These are phyloP conservation scores for Dinocampus coccinellae DNA, from an alignment of 2,888 invertebrate genomes.

Conservation along the genomic window DNA sequence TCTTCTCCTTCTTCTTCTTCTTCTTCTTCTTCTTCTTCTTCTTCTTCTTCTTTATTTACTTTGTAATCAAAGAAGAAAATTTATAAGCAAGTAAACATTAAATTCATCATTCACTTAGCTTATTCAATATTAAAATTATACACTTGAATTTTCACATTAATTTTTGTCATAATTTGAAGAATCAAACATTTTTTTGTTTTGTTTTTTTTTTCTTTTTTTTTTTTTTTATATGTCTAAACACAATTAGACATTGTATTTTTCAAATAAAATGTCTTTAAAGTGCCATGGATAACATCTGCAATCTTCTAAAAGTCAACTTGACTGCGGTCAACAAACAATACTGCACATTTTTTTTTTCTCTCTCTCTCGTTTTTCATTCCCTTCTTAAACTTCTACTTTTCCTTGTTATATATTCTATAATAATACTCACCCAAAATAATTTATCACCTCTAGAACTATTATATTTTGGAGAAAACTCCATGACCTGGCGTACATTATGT, in stretches of 20 bases:
- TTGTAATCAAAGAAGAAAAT: too few relatives aligned
- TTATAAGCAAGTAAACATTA: not conserved
- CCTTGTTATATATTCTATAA: not conserved
- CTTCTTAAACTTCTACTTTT: not conserved
- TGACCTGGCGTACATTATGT: not conserved
- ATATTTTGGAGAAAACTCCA: not conserved
- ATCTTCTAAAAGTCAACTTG: not conserved
- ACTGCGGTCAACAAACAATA: not conserved
- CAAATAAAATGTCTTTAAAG: not conserved
- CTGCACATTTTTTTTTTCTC: not conserved
- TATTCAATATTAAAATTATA: too few relatives aligned
- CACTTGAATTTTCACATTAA: too few relatives aligned
- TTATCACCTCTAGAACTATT: not conserved
- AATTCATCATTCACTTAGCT: too few relatives aligned
- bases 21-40: too few relatives aligned
- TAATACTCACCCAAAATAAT: not conserved
- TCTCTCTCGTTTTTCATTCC: not conserved
- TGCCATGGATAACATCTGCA: not conserved
- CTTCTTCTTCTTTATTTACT: too few relatives aligned
- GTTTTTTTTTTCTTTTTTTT: too few relatives aligned
- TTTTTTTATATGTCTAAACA: too few relatives aligned
- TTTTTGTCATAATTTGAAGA: too few relatives aligned
- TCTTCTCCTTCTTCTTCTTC: too few relatives aligned
- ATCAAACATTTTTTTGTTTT: too few relatives aligned
- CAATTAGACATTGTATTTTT: not conserved